Evolutionary conservation across 1,140 invertebrate species (phyloP).

Genomic region (Helicoverpa armigera): DNA sequence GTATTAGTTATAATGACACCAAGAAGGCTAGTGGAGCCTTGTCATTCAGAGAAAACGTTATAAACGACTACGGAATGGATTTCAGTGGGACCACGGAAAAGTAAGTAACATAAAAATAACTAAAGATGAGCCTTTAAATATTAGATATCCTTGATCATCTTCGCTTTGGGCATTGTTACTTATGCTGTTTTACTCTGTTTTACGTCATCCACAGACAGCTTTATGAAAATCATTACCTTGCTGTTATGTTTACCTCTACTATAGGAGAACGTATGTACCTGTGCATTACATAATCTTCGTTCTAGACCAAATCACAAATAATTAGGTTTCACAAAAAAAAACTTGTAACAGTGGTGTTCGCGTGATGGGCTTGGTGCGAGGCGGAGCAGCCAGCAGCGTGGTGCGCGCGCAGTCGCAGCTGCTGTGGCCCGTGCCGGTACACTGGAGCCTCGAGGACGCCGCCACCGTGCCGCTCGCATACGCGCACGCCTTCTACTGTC

Average conservation of each 20-base stretch:
- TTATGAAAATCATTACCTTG: no score
- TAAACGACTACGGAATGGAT: slow-evolving; percentile 60
- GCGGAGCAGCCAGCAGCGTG: slow-evolving; percentile 53
- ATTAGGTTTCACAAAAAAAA: no score
- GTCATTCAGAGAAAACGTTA: slow-evolving; percentile 20
- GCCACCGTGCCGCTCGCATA: slow-evolving; percentile 89
- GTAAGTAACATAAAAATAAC: slow-evolving; percentile 40
- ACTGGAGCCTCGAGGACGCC: slow-evolving; percentile 92
- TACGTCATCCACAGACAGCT: no score
- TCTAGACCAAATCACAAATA: no score
- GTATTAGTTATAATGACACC: slow-evolving; percentile 54
- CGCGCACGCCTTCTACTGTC: slow-evolving; percentile 81
- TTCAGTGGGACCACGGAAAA: slow-evolving; percentile 63
- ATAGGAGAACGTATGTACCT: no score
- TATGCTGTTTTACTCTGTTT: no score
- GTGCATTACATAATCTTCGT: no score
- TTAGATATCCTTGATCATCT: background rate
- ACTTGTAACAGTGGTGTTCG: slow-evolving; percentile 54
- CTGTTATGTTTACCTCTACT: no score
- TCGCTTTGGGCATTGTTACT: background rate
- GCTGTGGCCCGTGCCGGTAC: slow-evolving; percentile 90
- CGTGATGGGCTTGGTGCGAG: slow-evolving; percentile 65
- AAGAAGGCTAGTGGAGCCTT: slow-evolving; percentile 55
- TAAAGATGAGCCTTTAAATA: background rate
- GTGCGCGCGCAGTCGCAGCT: slow-evolving; percentile 85